These are phyloP conservation scores for Drosophila peninsularis DNA, from an alignment of 2,888 invertebrate species.

Conservation along the genomic window DNA sequence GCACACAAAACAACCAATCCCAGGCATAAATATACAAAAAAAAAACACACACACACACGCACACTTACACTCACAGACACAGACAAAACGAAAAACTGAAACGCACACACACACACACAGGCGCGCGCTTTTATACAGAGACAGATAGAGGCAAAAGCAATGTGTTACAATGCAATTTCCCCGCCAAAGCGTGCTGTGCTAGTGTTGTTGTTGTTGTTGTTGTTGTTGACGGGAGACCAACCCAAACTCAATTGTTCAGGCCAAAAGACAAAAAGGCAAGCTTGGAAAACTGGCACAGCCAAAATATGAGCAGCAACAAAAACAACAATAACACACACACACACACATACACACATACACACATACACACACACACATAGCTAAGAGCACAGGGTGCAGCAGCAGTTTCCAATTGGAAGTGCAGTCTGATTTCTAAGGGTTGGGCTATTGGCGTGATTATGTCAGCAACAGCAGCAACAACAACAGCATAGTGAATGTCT, in stretches of 20 bases:
- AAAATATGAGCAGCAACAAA: conserved; percentile 60
- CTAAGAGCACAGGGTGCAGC: conserved; percentile 74
- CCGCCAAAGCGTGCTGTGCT: conserved; percentile 47
- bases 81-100: conserved; percentile 48
- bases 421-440: conserved; percentile 74
- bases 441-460: conserved; percentile 77
- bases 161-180: conserved; percentile 77
- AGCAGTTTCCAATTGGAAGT: conserved; percentile 73
- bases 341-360: conserved; percentile 6
- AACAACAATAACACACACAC: conserved; percentile 33
- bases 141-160: conserved; percentile 60
- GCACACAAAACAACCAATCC: conserved; percentile 77
- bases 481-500: not conserved
- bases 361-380: conserved; percentile 16
- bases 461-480: conserved; percentile 57
- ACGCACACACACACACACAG: conserved; percentile 23
- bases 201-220: conserved; percentile 20
- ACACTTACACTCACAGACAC: conserved; percentile 1
- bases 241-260: conserved; percentile 76
- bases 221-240: conserved; percentile 62
- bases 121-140: conserved; percentile 19
- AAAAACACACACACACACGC: conserved; percentile 33
- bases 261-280: conserved; percentile 55
- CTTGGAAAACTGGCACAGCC: conserved; percentile 77
- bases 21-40: conserved; percentile 75